A percentile compares a stretch with the other conserved stretches of the same genome.
phyloP scores from a whole-genome alignment of 1,140 invertebrate species.

The Drosophila sproati region DNA sequence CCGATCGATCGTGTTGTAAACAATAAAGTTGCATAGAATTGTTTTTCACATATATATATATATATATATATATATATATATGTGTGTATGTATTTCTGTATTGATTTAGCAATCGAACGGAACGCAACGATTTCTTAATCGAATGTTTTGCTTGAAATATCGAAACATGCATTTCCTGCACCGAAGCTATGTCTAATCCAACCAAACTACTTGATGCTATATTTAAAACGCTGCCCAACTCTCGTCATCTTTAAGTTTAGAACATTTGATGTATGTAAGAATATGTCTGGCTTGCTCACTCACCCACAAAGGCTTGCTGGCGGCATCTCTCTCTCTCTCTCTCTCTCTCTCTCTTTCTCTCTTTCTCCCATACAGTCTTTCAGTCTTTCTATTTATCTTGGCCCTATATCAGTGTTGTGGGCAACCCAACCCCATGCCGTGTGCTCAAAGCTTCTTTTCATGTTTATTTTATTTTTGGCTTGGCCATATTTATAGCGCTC shows the following conservation, averaged over 20 bases:
- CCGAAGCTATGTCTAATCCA: slow-evolving; percentile 42
- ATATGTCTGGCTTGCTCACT: too few species aligned
- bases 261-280: neutral
- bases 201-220: slow-evolving; percentile 40
- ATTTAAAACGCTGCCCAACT: slow-evolving; percentile 27
- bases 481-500: slow-evolving; percentile 51
- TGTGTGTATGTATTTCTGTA: too few species aligned
- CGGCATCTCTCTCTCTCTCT: neutral
- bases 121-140: neutral
- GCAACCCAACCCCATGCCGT: slow-evolving; percentile 44
- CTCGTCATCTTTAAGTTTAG: slow-evolving; percentile 51
- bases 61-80: too few species aligned
- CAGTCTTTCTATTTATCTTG: neutral
- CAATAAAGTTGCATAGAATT: too few species aligned
- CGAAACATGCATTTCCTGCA: neutral
- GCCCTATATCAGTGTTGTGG: slow-evolving; percentile 17
- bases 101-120: too few species aligned
- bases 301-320: neutral
- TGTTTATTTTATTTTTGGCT: slow-evolving; percentile 37
- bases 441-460: slow-evolving; percentile 42
- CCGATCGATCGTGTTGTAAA: too few species aligned
- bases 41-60: too few species aligned
- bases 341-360: slow-evolving; percentile 2
- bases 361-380: neutral
- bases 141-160: neutral